Evolutionary conservation across 2,797 vertebrate species (phyloP).

Genomic region (Alca torda): DNA sequence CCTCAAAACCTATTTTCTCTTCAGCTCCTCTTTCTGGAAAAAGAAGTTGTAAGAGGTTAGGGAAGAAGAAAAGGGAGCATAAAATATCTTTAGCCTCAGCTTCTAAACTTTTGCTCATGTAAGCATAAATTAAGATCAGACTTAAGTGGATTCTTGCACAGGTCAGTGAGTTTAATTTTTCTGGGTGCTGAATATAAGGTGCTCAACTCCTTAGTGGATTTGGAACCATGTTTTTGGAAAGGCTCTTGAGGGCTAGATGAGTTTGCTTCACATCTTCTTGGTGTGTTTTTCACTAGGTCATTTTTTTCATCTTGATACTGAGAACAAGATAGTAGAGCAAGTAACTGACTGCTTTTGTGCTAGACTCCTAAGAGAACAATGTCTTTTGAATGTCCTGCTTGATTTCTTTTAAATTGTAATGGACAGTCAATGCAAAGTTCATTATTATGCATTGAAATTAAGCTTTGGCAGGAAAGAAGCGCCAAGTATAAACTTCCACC

Average conservation of each 20-base stretch:
- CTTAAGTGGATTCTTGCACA: background rate
- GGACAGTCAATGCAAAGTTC: background rate
- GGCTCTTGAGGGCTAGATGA: background rate
- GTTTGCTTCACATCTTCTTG: background rate
- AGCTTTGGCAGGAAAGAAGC: background rate
- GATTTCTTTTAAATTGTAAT: background rate
- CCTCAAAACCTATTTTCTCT: background rate
- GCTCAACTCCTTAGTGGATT: background rate
- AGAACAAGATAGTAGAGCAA: background rate
- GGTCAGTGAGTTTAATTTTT: slow-evolving; percentile 17
- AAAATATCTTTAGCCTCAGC: slow-evolving; percentile 18
- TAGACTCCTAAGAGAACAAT: background rate
- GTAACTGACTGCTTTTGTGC: background rate
- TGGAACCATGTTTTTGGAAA: background rate
- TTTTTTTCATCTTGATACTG: background rate
- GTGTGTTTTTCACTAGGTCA: background rate
- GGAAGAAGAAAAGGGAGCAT: background rate
- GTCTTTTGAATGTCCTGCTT: background rate
- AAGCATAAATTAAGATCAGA: slow-evolving; percentile 27
- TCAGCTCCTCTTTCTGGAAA: background rate
- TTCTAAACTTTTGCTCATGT: slow-evolving; percentile 1
- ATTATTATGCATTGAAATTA: slow-evolving; percentile 26
- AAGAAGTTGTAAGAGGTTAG: slow-evolving; percentile 10
- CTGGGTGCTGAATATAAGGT: background rate
- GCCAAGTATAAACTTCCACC: background rate